Percentiles rank a stretch among this genome's conserved stretches.
Evolutionary conservation across 1,140 invertebrate genomes (phyloP).

Genomic region (Brachionus koreanus): DNA sequence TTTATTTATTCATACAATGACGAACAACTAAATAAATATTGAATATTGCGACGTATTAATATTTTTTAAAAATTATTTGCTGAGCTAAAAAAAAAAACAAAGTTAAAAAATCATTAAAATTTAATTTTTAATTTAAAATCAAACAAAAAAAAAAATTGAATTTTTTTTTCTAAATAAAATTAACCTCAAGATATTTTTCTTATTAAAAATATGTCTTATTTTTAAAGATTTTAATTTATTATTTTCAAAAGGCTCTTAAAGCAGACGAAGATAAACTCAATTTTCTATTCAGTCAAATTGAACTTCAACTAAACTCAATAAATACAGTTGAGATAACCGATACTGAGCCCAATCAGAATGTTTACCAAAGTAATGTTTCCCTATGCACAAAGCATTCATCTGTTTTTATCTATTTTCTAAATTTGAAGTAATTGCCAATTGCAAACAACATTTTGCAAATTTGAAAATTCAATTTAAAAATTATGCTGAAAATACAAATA

Average conservation of each 20-base stretch:
- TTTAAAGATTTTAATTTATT: neutral
- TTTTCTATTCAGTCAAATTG: slow-evolving; percentile 12
- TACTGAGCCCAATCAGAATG: neutral
- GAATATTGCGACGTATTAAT: too few relatives aligned
- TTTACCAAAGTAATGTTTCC: neutral
- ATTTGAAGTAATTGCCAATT: neutral
- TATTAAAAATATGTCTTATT: neutral
- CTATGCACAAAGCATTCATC: neutral
- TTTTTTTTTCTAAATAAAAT: neutral
- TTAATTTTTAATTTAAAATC: too few relatives aligned
- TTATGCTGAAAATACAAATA: slow-evolving; percentile 24
- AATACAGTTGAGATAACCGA: neutral
- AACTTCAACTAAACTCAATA: slow-evolving; percentile 13
- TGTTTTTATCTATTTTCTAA: neutral
- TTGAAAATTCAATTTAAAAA: slow-evolving; percentile 21
- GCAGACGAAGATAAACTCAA: slow-evolving; percentile 25
- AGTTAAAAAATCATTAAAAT: too few relatives aligned
- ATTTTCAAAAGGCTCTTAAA: slow-evolving; percentile 8
- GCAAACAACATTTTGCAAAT: neutral
- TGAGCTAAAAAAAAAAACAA: too few relatives aligned
- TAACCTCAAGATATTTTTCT: neutral
- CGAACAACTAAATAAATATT: too few relatives aligned
- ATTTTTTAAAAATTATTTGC: too few relatives aligned
- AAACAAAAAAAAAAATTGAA: neutral
- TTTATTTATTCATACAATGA: too few relatives aligned